Conservation (phyloP, 2,113 vertebrate species). For the Silurus asotus region DNA sequence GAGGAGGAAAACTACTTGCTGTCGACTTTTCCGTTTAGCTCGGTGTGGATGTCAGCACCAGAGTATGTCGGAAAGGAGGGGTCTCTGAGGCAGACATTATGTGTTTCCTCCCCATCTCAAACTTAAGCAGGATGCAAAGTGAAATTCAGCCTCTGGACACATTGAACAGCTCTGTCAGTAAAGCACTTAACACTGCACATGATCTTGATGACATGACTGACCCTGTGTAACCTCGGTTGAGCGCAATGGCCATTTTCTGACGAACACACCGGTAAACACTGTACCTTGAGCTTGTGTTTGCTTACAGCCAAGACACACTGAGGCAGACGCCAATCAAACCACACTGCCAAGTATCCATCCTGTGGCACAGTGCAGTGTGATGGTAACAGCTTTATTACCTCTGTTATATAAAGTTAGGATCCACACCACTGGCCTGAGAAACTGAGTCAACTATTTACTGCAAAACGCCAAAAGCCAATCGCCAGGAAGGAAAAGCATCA, state of each 20-base stretch:
- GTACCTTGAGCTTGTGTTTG: constrained; percentile 26
- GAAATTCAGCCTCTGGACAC: background rate
- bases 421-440: background rate
- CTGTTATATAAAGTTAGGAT: background rate
- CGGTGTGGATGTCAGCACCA: constrained; percentile 14
- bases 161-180: background rate
- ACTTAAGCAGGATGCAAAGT: background rate
- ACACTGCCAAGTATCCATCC: background rate
- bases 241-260: constrained; percentile 19
- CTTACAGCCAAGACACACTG: constrained; percentile 13
- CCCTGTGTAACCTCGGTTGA: constrained; percentile 10
- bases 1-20: constrained; percentile 23
- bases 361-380: background rate
- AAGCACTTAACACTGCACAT: background rate
- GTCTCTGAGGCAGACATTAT: constrained; percentile 4
- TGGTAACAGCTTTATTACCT: background rate
- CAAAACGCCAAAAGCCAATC: background rate
- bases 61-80: constrained; percentile 12
- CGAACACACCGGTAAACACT: constrained; percentile 35
- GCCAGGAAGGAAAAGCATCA: background rate
- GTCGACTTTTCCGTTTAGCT: constrained; percentile 14
- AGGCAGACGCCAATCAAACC: constrained; percentile 35
- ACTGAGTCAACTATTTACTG: background rate
- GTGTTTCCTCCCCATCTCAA: background rate
- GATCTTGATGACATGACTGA: background rate